Conservation (phyloP, 64 coral and sea anemone species). For the Astreopora myriophthalma region DNA sequence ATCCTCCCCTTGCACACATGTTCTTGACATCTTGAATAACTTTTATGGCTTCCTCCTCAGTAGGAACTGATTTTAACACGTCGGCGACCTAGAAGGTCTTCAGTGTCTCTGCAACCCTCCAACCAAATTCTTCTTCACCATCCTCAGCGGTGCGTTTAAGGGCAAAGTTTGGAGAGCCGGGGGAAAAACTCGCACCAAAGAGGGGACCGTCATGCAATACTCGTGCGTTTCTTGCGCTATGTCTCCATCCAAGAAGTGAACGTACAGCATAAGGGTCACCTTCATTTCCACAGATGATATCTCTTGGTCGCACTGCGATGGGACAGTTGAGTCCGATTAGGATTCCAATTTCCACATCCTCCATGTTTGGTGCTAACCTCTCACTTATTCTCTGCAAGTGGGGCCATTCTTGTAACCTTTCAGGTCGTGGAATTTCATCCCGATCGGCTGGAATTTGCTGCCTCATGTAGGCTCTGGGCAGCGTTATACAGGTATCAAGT, state of each 20-base stretch:
- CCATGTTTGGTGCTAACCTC: neutral
- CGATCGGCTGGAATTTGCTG: slow-evolving; percentile 2
- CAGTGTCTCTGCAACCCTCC: neutral
- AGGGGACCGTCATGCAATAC: neutral
- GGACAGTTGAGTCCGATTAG: neutral
- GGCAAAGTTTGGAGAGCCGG: slow-evolving; percentile 55
- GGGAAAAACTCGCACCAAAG: slow-evolving; percentile 23
- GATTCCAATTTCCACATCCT: neutral
- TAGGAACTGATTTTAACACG: neutral
- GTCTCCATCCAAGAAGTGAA: neutral
- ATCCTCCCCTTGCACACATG: slow-evolving; percentile 59
- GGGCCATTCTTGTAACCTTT: neutral
- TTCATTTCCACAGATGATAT: neutral
- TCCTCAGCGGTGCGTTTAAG: slow-evolving; percentile 26
- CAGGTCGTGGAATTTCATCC: slow-evolving; percentile 11
- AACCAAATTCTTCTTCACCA: slow-evolving; percentile 38
- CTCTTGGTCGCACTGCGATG: neutral
- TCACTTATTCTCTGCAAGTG: neutral
- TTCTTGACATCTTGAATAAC: slow-evolving; percentile 50
- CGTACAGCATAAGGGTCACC: neutral
- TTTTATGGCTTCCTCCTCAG: slow-evolving; percentile 8
- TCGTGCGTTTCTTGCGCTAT: neutral
- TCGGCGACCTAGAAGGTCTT: slow-evolving; percentile 39
- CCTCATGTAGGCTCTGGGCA: slow-evolving; percentile 16
- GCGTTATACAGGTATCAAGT: neutral